Evolutionary conservation across 2,113 vertebrate species (phyloP).

Genomic region (Mormyrus iriodes): DNA sequence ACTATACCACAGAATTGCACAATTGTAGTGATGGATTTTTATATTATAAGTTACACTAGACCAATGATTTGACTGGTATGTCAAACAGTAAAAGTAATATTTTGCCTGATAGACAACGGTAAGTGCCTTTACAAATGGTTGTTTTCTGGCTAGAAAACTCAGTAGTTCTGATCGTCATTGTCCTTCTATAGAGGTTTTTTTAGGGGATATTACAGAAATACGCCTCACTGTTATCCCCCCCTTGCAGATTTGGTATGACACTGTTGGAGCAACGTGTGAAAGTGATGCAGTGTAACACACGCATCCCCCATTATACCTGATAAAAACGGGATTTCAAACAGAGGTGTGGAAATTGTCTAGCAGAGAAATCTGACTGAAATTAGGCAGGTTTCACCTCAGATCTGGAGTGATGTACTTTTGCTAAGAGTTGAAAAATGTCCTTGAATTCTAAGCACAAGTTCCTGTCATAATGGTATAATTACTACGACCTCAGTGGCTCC

Average conservation of each 20-base stretch:
- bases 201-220: no score
- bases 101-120: neutral
- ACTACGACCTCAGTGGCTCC: neutral
- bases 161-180: no score
- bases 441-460: neutral
- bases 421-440: neutral
- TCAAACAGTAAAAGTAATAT: neutral
- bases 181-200: no score
- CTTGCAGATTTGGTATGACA: neutral
- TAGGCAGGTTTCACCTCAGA: neutral
- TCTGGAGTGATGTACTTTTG: neutral
- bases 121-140: neutral
- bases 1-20: neutral
- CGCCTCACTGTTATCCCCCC: no score
- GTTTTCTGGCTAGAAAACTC: neutral
- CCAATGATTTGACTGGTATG: neutral
- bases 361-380: neutral
- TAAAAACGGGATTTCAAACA: neutral
- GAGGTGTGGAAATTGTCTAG: neutral
- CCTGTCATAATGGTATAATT: neutral
- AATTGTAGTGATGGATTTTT: neutral
- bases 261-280: no score
- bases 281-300: neutral
- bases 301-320: neutral
- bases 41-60: neutral